Conservation (phyloP, 2,888 invertebrate species). For the Aphidius colemani region DNA sequence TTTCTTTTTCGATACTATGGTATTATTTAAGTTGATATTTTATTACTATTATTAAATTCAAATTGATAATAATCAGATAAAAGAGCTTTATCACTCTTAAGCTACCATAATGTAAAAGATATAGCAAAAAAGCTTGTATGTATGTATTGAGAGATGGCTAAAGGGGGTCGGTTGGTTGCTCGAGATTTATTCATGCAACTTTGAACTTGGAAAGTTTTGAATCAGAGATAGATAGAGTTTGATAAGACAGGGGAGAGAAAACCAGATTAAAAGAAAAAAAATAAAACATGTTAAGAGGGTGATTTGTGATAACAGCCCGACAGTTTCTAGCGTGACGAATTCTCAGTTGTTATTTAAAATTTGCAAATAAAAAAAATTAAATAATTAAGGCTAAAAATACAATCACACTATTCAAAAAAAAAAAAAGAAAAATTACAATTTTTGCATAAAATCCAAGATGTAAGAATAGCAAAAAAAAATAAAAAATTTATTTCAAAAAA, state of each 20-base stretch:
- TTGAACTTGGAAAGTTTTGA: constrained; percentile 18
- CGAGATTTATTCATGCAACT: constrained; percentile 18
- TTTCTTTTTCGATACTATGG: not conserved
- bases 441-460: no score
- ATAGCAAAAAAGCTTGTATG: not conserved
- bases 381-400: not conserved
- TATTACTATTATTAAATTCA: not conserved
- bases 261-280: not conserved
- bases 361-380: not conserved
- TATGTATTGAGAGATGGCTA: not conserved
- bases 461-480: no score
- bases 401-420: no score
- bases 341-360: not conserved
- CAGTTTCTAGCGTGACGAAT: constrained; percentile 19
- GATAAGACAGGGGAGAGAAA: not conserved
- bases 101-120: not conserved
- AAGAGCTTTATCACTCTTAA: no score
- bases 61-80: not conserved
- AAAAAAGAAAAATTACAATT: no score
- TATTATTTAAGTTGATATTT: not conserved
- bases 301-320: constrained; percentile 26
- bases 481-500: no score
- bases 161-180: not conserved
- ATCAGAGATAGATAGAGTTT: constrained; percentile 19
- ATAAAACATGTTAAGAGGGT: constrained; percentile 17